Evolutionary conservation across 2,888 invertebrate species (phyloP).

Genomic region (Nemoura dubitans): DNA sequence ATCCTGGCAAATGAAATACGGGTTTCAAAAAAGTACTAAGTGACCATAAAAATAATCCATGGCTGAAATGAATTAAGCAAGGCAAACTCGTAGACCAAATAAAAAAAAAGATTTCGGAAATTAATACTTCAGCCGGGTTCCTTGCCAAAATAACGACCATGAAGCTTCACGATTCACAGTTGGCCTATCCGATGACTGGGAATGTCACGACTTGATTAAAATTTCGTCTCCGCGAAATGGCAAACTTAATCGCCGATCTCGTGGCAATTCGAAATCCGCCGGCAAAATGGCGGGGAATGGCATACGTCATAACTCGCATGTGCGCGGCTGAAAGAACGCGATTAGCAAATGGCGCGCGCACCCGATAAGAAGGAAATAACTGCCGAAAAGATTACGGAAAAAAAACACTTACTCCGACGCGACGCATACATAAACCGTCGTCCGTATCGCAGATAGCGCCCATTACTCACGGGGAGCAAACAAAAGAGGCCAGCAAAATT

Average conservation of each 20-base stretch:
- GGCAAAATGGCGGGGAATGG: not conserved
- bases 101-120: too few species aligned
- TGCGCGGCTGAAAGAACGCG: not conserved
- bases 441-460: not conserved
- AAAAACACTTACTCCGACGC: not conserved
- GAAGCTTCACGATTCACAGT: not conserved
- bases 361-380: not conserved
- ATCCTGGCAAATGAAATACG: too few species aligned
- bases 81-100: too few species aligned
- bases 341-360: not conserved
- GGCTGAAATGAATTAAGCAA: too few species aligned
- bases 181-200: too few species aligned
- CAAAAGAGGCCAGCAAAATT: not conserved
- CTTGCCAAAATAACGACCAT: too few species aligned
- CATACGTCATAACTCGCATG: not conserved
- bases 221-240: too few species aligned
- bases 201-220: not conserved
- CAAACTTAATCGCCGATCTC: not conserved
- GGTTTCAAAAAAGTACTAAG: too few species aligned
- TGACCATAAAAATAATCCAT: too few species aligned
- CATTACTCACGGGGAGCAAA: not conserved
- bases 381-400: not conserved
- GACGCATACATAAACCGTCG: not conserved
- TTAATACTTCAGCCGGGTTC: too few species aligned
- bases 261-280: not conserved